Base-by-base conservation (phyloP, 2,797 vertebrate species). In the Percopsis omiscomaycus region DNA sequence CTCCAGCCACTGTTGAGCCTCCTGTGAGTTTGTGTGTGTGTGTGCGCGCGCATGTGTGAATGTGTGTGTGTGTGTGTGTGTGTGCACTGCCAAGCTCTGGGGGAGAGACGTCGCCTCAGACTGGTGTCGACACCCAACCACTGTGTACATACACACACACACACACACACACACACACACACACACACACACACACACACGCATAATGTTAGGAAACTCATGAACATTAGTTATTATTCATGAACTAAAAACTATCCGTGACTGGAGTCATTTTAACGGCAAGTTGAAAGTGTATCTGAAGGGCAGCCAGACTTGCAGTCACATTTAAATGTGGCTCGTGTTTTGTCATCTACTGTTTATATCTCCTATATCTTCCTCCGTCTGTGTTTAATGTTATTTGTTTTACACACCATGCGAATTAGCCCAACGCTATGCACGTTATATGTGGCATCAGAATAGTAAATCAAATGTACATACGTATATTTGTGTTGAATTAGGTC, bases 1-100 rank as follows among this genome's bases (percentile, higher is more conserved):
- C 58, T 84, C 65, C 10, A 82, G 86, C 81, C 88, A 86, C 86
- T 80, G 84, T 82, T 75, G 58, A 85, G 76, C 78, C 84, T 83
- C 82, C 80, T 66, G 69, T 71, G 80, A 53, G 56, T 29, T 44
- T 6, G 56, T 11, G 10, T 46, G 13, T 12, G 16, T 59, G 51
- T 29, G 51, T 29, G 51, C 11, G 51, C 27, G 51, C 12, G 51
- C 22, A 15, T 53, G 27, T 28, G 57, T 47, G 57, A 46, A 14
- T 58, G 55, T 58, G 55, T 42, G 37, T n/a, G 55, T 27, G 57
- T 44, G 37, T 15, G 32, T 58, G 37, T 44, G 37, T 44, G 67
- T 16, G 44, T 3, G 22, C 58, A 4, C 12, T 79, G 80, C 79
- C 82, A 88, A 83, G 80, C 84, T 88, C 80, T 80, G 77, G 80